Evolutionary conservation across 2,888 invertebrate genomes (phyloP), one percentile per base, ranked within the genome.

Genomic region (Drosophila macrospina): DNA sequence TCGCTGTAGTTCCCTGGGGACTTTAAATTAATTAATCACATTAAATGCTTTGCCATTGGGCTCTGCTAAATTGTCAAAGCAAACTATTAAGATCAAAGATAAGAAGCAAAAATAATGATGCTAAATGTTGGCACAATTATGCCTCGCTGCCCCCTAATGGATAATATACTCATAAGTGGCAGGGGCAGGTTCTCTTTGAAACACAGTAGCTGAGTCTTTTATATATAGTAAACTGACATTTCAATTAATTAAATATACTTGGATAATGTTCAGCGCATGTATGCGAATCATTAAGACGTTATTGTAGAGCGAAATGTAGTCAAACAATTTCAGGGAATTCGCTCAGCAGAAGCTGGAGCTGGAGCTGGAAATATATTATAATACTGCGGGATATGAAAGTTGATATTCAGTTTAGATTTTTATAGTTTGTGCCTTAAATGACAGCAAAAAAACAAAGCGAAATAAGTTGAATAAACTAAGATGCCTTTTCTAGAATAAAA

Each of bases 61-160:
- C 41, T 57, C 52, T 41, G 50, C 28, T 48, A 71, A 73, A 78
- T 75, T 81, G 69, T 81, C 81, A 81, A 77, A 84, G 74, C 59
- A 69, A 76, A 84, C 84, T 81, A 83, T 83, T 83, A 81, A 82
- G 82, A 83, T 83, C 85, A 83, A 84, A 84, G 84, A 83, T 83
- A 83, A 77, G 74, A 64, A 75, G 61, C 72, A 78, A 65, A 81
- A 70, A 80, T 84, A 84, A 82, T 84, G 82, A 83, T 81, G 79
- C 79, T 68, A 79, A 84, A 82, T 82, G 79, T 69, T 74, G 71
- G 64, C 73, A 81, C 75, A 82, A 82, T 82, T 82, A 79, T 84
- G 81, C 77, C 55, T 70, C 66, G 70, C 62, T 80, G 77, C 61
- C 55, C 26, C 42, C 73, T 77, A 80, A 80, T 82, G 80, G 69